Base-by-base conservation (phyloP, 1,140 invertebrate species). In the Meloidogyne chitwoodi region DNA sequence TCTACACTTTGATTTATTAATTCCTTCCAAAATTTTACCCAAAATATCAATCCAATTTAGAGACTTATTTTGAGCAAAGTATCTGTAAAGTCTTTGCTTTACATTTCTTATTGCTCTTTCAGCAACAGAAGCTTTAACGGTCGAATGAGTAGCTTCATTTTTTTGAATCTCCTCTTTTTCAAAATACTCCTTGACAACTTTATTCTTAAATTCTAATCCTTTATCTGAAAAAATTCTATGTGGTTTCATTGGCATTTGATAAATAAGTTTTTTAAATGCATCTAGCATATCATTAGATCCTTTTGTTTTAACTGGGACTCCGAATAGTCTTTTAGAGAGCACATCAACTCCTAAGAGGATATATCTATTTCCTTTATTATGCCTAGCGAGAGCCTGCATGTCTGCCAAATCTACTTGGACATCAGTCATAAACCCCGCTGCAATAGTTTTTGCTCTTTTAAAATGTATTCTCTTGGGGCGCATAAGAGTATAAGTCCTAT, bases 201-300 rank as follows among this genome's bases (percentile, higher is more conserved):
- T n/a, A n/a, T n/a, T n/a, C n/a, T n/a, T n/a, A n/a, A n/a, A n/a
- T n/a, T n/a, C n/a, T n/a, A n/a, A n/a, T n/a, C n/a, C n/a, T n/a
- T n/a, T n/a, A n/a, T n/a, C n/a, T n/a, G 48, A 62, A 12, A 73
- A 73, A 26, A 73, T 61, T 34, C 48, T 12, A 22, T 66, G 63
- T 0, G 70, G 70, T 27, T 62, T 61, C 48, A 62, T 61, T 16
- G 70, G 70, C 48, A 66, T 73, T 26, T 19, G 64, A 34, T 10
- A 6, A 31, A 73, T 38, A 1, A 73, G 64, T 14, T 19, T 22
- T 61, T 68, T 27, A 68, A 73, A 73, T 2, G 22, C 70, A 2
- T 73, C 63, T 12, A 61, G 24, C 70, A 73, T 73, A 29, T 73
- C n/a, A n/a, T n/a, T n/a, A n/a, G n/a, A n/a, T n/a, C n/a, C n/a